phyloP scores from a whole-genome alignment of 2,113 vertebrate genomes.

The Callocephalon fimbriatum region DNA sequence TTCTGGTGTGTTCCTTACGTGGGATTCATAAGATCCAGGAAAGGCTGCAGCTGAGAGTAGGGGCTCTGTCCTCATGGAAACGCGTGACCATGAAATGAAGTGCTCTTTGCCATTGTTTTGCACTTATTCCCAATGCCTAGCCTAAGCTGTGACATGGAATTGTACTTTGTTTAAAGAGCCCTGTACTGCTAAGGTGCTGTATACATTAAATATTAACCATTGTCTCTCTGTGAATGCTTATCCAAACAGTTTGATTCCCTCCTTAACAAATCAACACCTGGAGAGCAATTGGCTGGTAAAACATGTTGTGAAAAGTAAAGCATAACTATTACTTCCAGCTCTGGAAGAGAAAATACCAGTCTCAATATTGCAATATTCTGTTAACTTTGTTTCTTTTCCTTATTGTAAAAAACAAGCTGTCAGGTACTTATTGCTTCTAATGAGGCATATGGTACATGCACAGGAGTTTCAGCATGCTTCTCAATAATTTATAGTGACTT shows the following conservation, averaged over 20 bases:
- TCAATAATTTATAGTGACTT: slow-evolving; percentile 46
- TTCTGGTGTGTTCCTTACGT: accelerated
- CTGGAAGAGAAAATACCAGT: not conserved
- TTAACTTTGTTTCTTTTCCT: not conserved
- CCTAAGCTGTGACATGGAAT: not conserved
- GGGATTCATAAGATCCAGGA: not conserved
- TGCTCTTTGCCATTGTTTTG: not conserved
- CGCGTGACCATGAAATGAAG: accelerated
- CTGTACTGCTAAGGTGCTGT: not conserved
- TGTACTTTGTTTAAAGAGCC: not conserved
- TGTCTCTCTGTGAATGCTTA: not conserved
- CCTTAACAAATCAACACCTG: not conserved
- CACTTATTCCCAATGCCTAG: not conserved
- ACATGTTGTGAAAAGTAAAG: not conserved
- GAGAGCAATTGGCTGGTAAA: not conserved
- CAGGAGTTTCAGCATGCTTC: not conserved
- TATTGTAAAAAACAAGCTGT: not conserved
- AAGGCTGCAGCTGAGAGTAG: not conserved
- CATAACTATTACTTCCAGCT: not conserved
- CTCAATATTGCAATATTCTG: not conserved
- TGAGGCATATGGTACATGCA: not conserved
- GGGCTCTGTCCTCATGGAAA: not conserved
- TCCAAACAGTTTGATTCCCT: not conserved
- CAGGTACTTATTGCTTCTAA: not conserved
- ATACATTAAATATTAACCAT: not conserved